Base-by-base conservation (phyloP, 2,797 vertebrate species). In the Centropyge bicolor region DNA sequence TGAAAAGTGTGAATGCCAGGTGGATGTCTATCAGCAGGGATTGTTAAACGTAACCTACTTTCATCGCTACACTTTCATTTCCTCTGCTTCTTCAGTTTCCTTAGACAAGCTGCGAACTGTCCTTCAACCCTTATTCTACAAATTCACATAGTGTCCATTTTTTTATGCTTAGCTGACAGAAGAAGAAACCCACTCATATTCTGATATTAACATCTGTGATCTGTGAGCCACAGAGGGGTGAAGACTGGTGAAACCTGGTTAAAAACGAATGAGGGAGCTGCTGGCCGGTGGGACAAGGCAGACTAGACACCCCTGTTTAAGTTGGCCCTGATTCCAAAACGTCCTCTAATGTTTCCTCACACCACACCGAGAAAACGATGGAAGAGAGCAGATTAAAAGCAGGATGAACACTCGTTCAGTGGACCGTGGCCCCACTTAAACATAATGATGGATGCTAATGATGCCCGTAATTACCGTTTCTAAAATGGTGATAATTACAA, bases 231-330 rank as follows among this genome's bases (percentile, higher is more conserved):
- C 82, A 84, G 82, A 68, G 80, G 78, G 82, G 79, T 4, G 57
- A 90, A 75, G 61, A 72, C 75, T 86, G 85, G 74, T 89, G 89
- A 92, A 92, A 90, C 86, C 88, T 94, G 84, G 67, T 90, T 91
- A 86, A 90, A 93, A 89, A 87, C 70, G 88, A 90, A 85, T 81
- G 86, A 89, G 77, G 82, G 78, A 81, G 59, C 74, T 63, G 73
- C 1, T 60, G 57, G 60, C 82, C 88, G 92, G 87, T 80, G 90
- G 91, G 78, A 89, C 89, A 91, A 86, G 88, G 83, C 57, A 56
- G 90, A 89, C 89, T 86, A 90, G 91, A 95, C 94, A 93, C 90
- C 55, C 90, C 88, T 91, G 94, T 94, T 96, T 93, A 93, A 93
- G 80, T 94, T 91, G 43, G 63, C 93, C 82, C 74, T 63, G 86